phyloP scores from a whole-genome alignment of 2,888 invertebrate genomes.

The Ochropacha duplaris region DNA sequence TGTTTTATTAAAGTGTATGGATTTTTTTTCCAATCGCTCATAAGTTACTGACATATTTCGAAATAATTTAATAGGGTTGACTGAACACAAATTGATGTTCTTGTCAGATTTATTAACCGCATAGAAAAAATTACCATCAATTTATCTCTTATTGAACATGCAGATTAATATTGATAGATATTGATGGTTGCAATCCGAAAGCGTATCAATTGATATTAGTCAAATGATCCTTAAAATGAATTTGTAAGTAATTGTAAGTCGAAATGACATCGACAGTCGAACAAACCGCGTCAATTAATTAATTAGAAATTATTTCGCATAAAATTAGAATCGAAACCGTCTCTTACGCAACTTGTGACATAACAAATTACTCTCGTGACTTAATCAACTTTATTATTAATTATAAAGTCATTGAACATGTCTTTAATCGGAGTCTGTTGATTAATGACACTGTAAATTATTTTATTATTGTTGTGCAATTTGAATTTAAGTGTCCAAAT shows the following conservation, averaged over 20 bases:
- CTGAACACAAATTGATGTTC: background rate
- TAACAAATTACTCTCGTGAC: conserved; percentile 1
- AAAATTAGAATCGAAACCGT: conserved; percentile 5
- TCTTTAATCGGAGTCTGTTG: conserved; percentile 26
- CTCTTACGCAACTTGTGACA: conserved; percentile 10
- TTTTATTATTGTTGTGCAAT: conserved; percentile 13
- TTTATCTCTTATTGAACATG: background rate
- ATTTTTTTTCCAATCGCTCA: no score
- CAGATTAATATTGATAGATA: background rate
- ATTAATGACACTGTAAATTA: conserved; percentile 23
- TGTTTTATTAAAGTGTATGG: no score
- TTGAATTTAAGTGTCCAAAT: background rate
- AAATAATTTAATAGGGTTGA: background rate
- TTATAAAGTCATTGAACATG: conserved; percentile 24
- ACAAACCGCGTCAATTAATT: conserved; percentile 3
- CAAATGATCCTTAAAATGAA: background rate
- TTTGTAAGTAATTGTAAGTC: background rate
- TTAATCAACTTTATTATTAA: conserved; percentile 25
- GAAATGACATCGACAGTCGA: background rate
- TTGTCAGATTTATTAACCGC: no score
- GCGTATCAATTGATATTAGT: background rate
- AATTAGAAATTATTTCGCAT: conserved; percentile 7
- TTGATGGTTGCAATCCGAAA: background rate
- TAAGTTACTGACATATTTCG: no score
- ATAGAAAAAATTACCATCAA: no score